These are phyloP conservation scores for Bos indicus DNA, from an alignment of 2,113 vertebrate genomes.

Conservation along the genomic window DNA sequence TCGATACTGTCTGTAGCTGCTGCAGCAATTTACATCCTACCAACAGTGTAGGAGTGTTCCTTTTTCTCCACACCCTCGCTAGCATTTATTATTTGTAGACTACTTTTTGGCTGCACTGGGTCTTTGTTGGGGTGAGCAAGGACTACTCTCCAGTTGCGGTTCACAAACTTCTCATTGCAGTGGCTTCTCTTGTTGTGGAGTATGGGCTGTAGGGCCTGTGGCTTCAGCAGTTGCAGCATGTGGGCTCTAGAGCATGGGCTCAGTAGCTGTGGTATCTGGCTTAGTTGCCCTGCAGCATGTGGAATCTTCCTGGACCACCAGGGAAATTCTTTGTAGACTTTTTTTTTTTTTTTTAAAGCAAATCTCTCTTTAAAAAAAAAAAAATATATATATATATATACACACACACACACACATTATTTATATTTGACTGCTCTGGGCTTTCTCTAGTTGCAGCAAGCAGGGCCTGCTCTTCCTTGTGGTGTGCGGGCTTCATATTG, in stretches of 20 bases:
- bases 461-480: not conserved
- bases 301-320: not conserved
- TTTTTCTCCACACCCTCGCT: not conserved
- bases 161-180: not conserved
- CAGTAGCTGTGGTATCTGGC: not conserved
- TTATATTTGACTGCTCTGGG: not conserved
- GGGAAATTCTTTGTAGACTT: not conserved
- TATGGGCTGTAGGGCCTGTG: not conserved
- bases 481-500: not conserved
- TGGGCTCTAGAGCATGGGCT: not conserved
- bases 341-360: not conserved
- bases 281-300: not conserved
- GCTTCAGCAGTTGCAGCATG: not conserved
- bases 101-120: not conserved
- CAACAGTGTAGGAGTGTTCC: not conserved
- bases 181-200: not conserved
- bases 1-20: not conserved
- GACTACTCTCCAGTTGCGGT: not conserved
- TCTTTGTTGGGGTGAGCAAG: not conserved
- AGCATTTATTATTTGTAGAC: not conserved
- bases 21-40: not conserved
- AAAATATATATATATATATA: rapidly evolving
- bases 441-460: not conserved
- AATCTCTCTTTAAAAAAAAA: not conserved
- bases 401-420: not conserved